phyloP scores from a whole-genome alignment of 2,113 vertebrate genomes.

The Callionymus lyra region DNA sequence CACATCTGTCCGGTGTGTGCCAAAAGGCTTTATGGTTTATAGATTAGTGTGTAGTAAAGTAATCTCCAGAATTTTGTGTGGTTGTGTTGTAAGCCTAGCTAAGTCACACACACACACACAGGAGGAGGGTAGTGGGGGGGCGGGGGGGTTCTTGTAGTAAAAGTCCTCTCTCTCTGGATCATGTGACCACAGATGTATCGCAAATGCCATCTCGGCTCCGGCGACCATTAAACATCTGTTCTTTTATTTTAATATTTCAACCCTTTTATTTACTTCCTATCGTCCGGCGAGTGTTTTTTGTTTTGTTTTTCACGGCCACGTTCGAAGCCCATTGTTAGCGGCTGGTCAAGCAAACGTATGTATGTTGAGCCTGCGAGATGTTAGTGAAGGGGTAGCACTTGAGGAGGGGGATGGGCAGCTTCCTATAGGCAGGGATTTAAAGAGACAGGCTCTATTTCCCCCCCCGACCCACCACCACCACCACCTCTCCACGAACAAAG shows the following conservation, averaged over 20 bases:
- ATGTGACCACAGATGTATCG: constrained; percentile 57
- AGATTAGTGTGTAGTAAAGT: constrained; percentile 33
- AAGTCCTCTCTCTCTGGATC: constrained; percentile 45
- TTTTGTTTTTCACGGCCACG: neutral
- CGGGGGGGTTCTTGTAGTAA: constrained; percentile 54
- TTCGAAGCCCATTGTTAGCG: constrained; percentile 32
- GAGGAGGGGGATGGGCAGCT: constrained; percentile 55
- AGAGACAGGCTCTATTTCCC: constrained; percentile 58
- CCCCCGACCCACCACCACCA: too few species aligned
- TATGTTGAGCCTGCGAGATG: constrained; percentile 28
- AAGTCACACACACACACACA: constrained; percentile 36
- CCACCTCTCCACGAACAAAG: constrained; percentile 51
- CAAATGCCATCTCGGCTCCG: constrained; percentile 51
- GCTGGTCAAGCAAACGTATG: constrained; percentile 34
- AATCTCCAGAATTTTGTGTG: constrained; percentile 45
- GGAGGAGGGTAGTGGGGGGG: constrained; percentile 15
- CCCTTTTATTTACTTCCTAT: neutral
- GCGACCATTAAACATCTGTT: constrained; percentile 20
- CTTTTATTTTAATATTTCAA: neutral
- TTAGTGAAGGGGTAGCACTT: constrained; percentile 42
- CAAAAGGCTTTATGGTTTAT: constrained; percentile 31
- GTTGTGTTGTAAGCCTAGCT: constrained; percentile 42
- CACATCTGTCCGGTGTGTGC: constrained; percentile 21
- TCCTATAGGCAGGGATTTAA: constrained; percentile 60
- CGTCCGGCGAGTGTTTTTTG: neutral